Evolutionary conservation across 1,140 invertebrate species (phyloP), one percentile per base, ranked within the genome.

Genomic region (Tachypleus tridentatus): DNA sequence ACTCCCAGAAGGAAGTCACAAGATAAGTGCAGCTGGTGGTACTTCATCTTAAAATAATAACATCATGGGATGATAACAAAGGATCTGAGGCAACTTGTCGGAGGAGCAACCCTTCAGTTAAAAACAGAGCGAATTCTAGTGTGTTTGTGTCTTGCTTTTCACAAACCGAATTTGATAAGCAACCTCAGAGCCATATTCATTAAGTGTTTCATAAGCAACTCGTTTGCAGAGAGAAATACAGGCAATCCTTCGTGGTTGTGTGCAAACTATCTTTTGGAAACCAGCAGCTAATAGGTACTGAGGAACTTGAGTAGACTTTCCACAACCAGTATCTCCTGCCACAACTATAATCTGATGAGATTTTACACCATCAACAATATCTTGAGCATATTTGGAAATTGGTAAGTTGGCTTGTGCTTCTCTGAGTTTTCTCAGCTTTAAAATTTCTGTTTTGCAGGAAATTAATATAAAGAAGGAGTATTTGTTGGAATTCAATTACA

Each of bases 91-190:
- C 62, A 72, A 89, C 86, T 79, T 97, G 93, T 75, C 96, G 80
- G 58, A 99, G 77, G 10, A 99, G 79, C 53, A 98, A 76, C 57
- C 96, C 96, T 82, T 98, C 97, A 1, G 97, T 99, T 63, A 99
- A 86, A 73, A 99, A 99, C 48, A 95, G 82, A n/a, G n/a, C n/a
- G n/a, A 68, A 99, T 90, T 77, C 87, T 89, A 0, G 96, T 99
- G 65, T 87, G 80, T 67, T n/a, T 86, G 83, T 52, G 89, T 93
- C 76, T 86, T 91, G 64, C 86, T 91, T 75, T 91, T 95, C 74
- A 99, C 96, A 83, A 99, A 99, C 68, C 97, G 80, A 72, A 98
- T 97, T 80, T 98, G 95, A 79, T 94, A 98, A 4, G 93, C 95
- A 52, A 98, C 86, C 77, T 89, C 83, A 58, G 81, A 85, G 54